These are phyloP conservation scores for Dendrolimus houi DNA, from an alignment of 2,888 invertebrate species.

Conservation along the genomic window DNA sequence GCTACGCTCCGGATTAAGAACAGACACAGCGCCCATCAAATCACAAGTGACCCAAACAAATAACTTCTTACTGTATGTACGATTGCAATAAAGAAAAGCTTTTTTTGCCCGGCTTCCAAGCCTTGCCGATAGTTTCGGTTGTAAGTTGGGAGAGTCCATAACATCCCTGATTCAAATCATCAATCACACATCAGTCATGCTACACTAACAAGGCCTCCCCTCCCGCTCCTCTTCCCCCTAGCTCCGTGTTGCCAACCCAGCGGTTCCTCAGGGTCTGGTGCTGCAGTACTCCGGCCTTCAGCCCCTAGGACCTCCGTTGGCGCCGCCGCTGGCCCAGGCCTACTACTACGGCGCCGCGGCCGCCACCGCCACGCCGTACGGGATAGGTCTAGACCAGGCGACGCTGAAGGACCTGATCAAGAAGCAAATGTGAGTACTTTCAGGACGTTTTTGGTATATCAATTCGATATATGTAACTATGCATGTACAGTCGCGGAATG, in stretches of 20 bases:
- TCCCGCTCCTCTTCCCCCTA: slow-evolving; percentile 18
- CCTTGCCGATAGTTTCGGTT: no score
- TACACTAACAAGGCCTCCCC: slow-evolving; percentile 7
- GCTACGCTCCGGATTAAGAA: no score
- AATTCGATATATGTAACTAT: no score
- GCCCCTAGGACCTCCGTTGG: slow-evolving; percentile 32
- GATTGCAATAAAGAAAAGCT: neutral
- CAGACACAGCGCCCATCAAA: no score
- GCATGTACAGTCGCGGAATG: no score
- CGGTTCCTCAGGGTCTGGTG: slow-evolving; percentile 51
- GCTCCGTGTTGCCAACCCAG: slow-evolving; percentile 51
- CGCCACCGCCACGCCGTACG: slow-evolving; percentile 57
- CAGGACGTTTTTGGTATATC: no score
- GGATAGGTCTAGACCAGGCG: slow-evolving; percentile 73
- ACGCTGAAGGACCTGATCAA: slow-evolving; percentile 89
- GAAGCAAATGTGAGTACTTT: slow-evolving; percentile 88
- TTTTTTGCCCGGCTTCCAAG: no score
- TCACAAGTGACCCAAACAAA: no score
- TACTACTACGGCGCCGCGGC: slow-evolving; percentile 80
- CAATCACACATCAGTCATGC: slow-evolving; percentile 7
- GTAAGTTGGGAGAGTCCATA: no score
- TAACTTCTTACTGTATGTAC: neutral
- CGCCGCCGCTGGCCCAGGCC: slow-evolving; percentile 56
- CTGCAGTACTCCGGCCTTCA: slow-evolving; percentile 44
- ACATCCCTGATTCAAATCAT: neutral